Conservation (phyloP, 2,888 invertebrate genomes). For the Panzeria rudis region DNA sequence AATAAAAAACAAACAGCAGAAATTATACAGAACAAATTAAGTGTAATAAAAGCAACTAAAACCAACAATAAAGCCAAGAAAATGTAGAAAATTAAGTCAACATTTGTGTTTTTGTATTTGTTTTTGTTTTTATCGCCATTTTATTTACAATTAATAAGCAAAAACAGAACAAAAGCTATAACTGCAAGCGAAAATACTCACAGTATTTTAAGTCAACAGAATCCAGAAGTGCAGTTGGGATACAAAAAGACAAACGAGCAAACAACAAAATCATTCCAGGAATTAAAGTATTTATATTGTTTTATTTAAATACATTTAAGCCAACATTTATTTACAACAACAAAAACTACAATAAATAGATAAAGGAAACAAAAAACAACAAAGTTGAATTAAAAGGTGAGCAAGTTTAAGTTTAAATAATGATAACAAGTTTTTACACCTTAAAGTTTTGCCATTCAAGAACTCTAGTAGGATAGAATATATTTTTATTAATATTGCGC, state of each 20-base stretch:
- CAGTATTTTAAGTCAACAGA: slow-evolving; percentile 27
- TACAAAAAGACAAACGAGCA: slow-evolving; percentile 29
- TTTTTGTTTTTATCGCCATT: slow-evolving; percentile 27
- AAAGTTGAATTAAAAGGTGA: slow-evolving; percentile 50
- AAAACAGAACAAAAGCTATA: slow-evolving; percentile 13
- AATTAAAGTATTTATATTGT: slow-evolving; percentile 55
- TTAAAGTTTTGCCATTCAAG: too few species aligned
- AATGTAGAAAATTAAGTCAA: slow-evolving; percentile 45
- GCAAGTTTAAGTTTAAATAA: slow-evolving; percentile 34
- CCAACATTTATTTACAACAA: slow-evolving; percentile 20
- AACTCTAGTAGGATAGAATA: too few species aligned
- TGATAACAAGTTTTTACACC: slow-evolving; percentile 6
- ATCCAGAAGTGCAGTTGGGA: slow-evolving; percentile 29
- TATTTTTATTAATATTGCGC: too few species aligned
- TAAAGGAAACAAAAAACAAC: slow-evolving; percentile 29
- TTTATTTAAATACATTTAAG: slow-evolving; percentile 58
- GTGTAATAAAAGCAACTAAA: slow-evolving; percentile 7
- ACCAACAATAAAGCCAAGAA: slow-evolving; percentile 25
- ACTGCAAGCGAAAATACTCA: slow-evolving; percentile 39
- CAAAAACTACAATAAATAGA: background rate
- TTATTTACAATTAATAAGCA: slow-evolving; percentile 14
- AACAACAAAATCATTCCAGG: slow-evolving; percentile 54
- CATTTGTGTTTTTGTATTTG: slow-evolving; percentile 26
- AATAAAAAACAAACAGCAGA: slow-evolving; percentile 2
- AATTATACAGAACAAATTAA: slow-evolving; percentile 2